Base-by-base conservation (phyloP, 2,113 vertebrate genomes). In the Perognathus longimembris region DNA sequence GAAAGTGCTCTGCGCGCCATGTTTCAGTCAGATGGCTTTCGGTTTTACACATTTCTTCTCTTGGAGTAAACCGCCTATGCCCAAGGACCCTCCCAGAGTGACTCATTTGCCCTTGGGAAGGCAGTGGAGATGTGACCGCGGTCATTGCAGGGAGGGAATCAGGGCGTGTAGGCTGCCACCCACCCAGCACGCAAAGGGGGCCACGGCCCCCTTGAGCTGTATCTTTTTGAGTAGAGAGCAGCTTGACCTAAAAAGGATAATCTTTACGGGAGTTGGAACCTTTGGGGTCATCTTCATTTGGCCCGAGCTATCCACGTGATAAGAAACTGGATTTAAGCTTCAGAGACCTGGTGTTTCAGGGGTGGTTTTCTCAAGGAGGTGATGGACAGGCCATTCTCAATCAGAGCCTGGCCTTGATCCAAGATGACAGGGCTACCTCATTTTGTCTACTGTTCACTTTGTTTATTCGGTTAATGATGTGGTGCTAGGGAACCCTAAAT, bases 181-280 rank as follows among this genome's bases (percentile, higher is more conserved):
- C 86, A 87, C 59, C 38, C 38, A 45, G 61, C 78, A 78, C 6
- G 2, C 42, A 61, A 9, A 75, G 85, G 84, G 54, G 30, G 66
- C 45, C 34, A 38, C 10, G 24, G 61, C 38, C 22, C 45, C 67
- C 67, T 54, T 21, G 24, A 3, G 14, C 84, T 50, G 8, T 59
- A 40, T 85, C 73, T 67, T 74, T 92, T 34, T 77, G 89, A 71
- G 57, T 36, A 61, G 75, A 89, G 54, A 84, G 61, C 76, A 92
- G 20, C 61, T 83, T 95, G 91, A 89, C 88, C 87, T 86, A 84
- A 77, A 95, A 94, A 88, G 38, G 38, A 34, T 38, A 32, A 32
- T 57, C 1, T 66, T 1, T 36, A 38, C n/a, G 45, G 93, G 50
- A 22, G 67, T 67, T 76, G 73, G 83, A 67, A 85, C 63, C 24